Evolutionary conservation across 1,140 invertebrate genomes (phyloP).

Genomic region (Papilio dardanus): DNA sequence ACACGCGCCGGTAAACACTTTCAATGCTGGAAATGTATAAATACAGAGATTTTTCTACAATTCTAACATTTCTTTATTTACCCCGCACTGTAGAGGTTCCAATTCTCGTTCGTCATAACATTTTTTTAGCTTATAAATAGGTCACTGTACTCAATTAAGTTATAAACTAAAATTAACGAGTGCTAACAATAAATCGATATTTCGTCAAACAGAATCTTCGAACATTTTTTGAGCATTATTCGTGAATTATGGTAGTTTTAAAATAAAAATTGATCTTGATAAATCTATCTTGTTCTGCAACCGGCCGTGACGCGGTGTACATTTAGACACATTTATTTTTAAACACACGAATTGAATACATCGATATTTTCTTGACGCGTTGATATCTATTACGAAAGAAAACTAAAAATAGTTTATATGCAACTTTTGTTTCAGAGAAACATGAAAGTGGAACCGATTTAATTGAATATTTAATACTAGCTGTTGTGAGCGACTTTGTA

Average conservation of each 20-base stretch:
- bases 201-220: background rate
- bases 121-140: no score
- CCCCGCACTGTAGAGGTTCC: background rate
- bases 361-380: slow-evolving; percentile 18
- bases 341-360: slow-evolving; percentile 19
- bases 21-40: slow-evolving; percentile 46
- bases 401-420: slow-evolving; percentile 23
- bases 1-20: slow-evolving; percentile 54
- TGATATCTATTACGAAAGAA: slow-evolving; percentile 1
- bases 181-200: background rate
- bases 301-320: slow-evolving; percentile 10
- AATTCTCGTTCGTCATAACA: no score
- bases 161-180: background rate
- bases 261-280: slow-evolving; percentile 7
- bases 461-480: background rate
- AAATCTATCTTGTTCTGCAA: slow-evolving; percentile 27
- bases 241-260: slow-evolving; percentile 18
- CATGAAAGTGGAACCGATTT: background rate
- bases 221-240: background rate
- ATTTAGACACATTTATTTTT: slow-evolving; percentile 35
- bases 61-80: slow-evolving; percentile 10
- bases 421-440: background rate
- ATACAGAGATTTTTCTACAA: slow-evolving; percentile 28
- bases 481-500: no score
- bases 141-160: no score